These are phyloP conservation scores for Calliopum simillimum DNA, from an alignment of 2,888 invertebrate genomes.

Conservation along the genomic window DNA sequence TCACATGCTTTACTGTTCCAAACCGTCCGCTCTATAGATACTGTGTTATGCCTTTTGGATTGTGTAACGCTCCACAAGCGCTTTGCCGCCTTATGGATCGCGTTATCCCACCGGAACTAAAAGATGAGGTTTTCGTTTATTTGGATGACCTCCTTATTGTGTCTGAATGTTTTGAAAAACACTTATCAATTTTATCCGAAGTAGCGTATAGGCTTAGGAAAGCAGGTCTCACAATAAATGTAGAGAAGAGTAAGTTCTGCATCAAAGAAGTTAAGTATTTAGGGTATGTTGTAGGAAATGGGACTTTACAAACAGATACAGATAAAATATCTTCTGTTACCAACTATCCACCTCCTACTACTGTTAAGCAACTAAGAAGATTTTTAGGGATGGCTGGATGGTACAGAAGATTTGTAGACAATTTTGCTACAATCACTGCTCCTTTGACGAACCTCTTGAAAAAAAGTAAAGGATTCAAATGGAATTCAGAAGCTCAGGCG, in stretches of 20 bases:
- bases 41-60: too few relatives aligned
- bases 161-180: slow-evolving; percentile 28
- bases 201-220: not conserved
- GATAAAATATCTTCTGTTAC: too few relatives aligned
- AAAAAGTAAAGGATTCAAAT: slow-evolving; percentile 14
- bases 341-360: slow-evolving; percentile 35
- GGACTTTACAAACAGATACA: too few relatives aligned
- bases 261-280: too few relatives aligned
- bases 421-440: slow-evolving; percentile 39
- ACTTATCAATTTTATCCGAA: slow-evolving; percentile 19
- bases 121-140: slow-evolving; percentile 31
- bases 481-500: slow-evolving; percentile 29
- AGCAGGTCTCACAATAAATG: too few relatives aligned
- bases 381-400: slow-evolving; percentile 46
- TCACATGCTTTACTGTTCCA: too few relatives aligned
- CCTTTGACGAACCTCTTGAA: slow-evolving; percentile 41
- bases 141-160: slow-evolving; percentile 40
- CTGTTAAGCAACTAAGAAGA: slow-evolving; percentile 37
- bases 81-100: too few relatives aligned
- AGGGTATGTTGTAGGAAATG: too few relatives aligned
- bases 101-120: slow-evolving; percentile 30
- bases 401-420: slow-evolving; percentile 40
- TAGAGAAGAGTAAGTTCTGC: too few relatives aligned
- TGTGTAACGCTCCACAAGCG: too few relatives aligned
- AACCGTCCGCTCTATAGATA: too few relatives aligned